These are phyloP conservation scores for Zosterops japonicus DNA, from an alignment of 2,113 vertebrate genomes.

Conservation along the genomic window DNA sequence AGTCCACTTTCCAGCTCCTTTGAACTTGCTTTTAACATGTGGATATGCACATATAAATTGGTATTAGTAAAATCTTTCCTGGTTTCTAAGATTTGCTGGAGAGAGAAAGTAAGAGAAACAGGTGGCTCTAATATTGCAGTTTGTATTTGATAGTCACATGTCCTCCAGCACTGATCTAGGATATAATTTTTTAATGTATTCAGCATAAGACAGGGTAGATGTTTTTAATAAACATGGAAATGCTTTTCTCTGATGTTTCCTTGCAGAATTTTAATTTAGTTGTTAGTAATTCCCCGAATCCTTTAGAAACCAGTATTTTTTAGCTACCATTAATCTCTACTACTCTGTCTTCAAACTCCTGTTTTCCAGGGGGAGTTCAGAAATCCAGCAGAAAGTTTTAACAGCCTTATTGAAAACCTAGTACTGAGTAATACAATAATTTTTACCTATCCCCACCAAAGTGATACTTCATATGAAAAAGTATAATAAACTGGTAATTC, in stretches of 20 bases:
- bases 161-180: not conserved
- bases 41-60: not conserved
- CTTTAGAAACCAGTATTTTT: not conserved
- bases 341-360: not conserved
- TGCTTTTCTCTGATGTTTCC: not conserved
- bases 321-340: not conserved
- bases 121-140: not conserved
- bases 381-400: not conserved
- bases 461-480: not conserved
- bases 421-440: not conserved
- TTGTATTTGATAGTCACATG: not conserved
- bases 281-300: not conserved
- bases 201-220: not conserved
- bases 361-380: not conserved
- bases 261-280: not conserved
- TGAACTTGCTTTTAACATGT: slow-evolving; percentile 8
- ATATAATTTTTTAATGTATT: slow-evolving; percentile 7
- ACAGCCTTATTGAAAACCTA: not conserved
- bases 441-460: not conserved
- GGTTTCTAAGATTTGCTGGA: not conserved
- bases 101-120: not conserved
- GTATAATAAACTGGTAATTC: not conserved
- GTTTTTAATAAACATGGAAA: slow-evolving; percentile 3
- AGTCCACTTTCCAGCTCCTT: not conserved
- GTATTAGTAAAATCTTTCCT: not conserved